A percentile compares a stretch with the other conserved stretches of the same genome.
Conservation (phyloP, 2,113 vertebrate species). For the Crotophaga sulcirostris region DNA sequence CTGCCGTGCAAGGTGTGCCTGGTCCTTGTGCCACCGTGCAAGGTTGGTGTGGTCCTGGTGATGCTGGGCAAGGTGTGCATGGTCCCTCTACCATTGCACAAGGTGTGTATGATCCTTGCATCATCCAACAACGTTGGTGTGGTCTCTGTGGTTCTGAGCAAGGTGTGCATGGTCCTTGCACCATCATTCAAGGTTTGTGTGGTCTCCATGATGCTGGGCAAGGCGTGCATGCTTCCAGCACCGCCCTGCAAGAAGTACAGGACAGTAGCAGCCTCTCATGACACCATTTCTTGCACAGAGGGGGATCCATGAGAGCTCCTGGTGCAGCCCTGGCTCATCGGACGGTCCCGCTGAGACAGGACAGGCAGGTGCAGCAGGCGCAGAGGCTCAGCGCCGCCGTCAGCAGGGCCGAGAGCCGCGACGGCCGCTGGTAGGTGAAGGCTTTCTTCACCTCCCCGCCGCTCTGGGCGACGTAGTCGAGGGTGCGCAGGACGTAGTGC, state of each 20-base stretch:
- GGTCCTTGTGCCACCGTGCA: not conserved
- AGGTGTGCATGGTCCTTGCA: accelerated
- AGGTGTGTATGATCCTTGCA: too few relatives aligned
- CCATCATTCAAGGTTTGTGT: not conserved
- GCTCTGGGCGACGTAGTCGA: slow-evolving; percentile 54
- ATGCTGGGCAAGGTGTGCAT: accelerated
- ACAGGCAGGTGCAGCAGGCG: slow-evolving; percentile 62
- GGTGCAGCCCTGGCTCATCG: accelerated
- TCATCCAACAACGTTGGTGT: accelerated
- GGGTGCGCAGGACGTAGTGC: slow-evolving; percentile 57
- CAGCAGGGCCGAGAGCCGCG: slow-evolving; percentile 29
- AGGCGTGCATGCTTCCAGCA: accelerated
- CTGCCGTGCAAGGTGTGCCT: accelerated
- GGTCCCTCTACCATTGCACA: accelerated
- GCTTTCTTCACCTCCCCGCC: slow-evolving; percentile 67
- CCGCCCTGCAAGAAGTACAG: accelerated
- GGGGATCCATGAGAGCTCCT: accelerated
- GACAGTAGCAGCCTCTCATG: accelerated
- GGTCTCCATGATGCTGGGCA: too few relatives aligned
- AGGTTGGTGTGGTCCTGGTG: not conserved
- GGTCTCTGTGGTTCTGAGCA: accelerated
- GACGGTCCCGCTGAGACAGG: not conserved
- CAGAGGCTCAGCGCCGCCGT: slow-evolving; percentile 31
- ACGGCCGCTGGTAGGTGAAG: slow-evolving; percentile 39
- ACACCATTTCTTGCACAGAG: accelerated